These are phyloP conservation scores for Parasteatoda tepidariorum DNA, from an alignment of 1,140 invertebrate genomes.

Conservation along the genomic window DNA sequence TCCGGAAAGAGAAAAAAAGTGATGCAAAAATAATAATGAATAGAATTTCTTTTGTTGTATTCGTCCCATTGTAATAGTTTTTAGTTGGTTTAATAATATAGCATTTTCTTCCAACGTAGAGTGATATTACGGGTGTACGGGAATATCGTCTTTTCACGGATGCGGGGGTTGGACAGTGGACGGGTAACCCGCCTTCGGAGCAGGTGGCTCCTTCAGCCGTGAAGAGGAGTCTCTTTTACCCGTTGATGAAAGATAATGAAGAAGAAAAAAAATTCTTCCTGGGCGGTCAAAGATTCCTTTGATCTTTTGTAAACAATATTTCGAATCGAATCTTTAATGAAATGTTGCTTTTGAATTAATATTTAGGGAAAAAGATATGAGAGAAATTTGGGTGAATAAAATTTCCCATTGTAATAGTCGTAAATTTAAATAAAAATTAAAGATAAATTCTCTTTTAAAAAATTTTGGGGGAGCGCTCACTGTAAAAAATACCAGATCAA, in stretches of 20 bases:
- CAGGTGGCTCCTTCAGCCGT: slow-evolving; percentile 38
- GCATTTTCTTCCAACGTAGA: slow-evolving; percentile 1
- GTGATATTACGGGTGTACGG: slow-evolving; percentile 10
- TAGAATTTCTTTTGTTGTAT: neutral
- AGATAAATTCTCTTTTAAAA: too few relatives aligned
- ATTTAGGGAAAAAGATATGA: too few relatives aligned
- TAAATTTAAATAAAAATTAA: too few relatives aligned
- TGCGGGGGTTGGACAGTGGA: slow-evolving; percentile 1
- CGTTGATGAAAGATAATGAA: neutral
- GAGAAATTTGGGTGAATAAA: too few relatives aligned
- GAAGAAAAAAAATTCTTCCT: neutral
- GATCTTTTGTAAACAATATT: too few relatives aligned
- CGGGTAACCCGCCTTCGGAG: slow-evolving; percentile 13
- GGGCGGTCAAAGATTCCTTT: slow-evolving; percentile 15
- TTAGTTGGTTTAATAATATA: slow-evolving; percentile 36
- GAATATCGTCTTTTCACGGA: neutral
- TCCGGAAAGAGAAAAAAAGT: slow-evolving; percentile 5
- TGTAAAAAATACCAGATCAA: too few relatives aligned
- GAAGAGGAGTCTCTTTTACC: neutral
- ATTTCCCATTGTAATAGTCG: too few relatives aligned
- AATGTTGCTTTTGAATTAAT: too few relatives aligned
- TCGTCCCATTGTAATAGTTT: slow-evolving; percentile 18
- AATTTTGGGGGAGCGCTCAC: too few relatives aligned
- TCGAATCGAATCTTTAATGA: too few relatives aligned
- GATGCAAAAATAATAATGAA: slow-evolving; percentile 9